Base-by-base conservation (phyloP, 2,797 vertebrate genomes). In the Atherinosoma microstoma region DNA sequence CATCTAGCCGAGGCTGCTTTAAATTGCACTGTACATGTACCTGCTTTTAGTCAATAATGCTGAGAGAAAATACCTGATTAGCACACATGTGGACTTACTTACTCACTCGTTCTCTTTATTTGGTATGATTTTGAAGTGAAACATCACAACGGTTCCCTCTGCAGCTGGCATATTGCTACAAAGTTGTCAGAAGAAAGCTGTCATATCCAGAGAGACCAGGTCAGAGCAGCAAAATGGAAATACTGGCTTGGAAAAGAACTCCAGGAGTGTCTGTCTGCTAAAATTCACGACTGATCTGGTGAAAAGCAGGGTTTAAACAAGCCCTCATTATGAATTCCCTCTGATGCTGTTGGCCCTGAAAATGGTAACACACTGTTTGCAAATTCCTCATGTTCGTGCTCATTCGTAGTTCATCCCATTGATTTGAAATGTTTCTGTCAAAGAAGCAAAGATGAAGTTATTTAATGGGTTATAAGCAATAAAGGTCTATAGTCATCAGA, bases 161-260 rank as follows among this genome's bases (percentile, higher is more conserved):
- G 53, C 71, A 67, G 66, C 60, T 61, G 74, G 68, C 51, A 49
- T 29, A 22, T 82, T 75, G 51, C 75, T 73, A 54, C 65, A 30
- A 70, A 80, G 49, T 35, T 70, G 66, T 68, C 40, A 58, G 42
- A 74, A 63, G 27, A 58, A 64, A 76, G 61, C 29, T 62, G 64
- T 73, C 57, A 64, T 78, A 70, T 61, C 45, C 56, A 58, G 35
- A 80, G 58, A 56, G 82, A 53, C 69, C 62, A 24, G 72, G 51
- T 82, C 67, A 75, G 74, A 86, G 82, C 72, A 82, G 63, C 64
- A 68, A 79, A 80, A 84, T 76, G 65, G 70, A 76, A 67, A 64
- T 75, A 78, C 80, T 79, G 84, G 80, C 71, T 34, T 13, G 38
- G 65, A 67, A 68, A 51, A 57, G 20, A 35, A 61, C 24, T 69